Conservation (phyloP, 2,888 invertebrate genomes). For the Monochamus alternatus region DNA sequence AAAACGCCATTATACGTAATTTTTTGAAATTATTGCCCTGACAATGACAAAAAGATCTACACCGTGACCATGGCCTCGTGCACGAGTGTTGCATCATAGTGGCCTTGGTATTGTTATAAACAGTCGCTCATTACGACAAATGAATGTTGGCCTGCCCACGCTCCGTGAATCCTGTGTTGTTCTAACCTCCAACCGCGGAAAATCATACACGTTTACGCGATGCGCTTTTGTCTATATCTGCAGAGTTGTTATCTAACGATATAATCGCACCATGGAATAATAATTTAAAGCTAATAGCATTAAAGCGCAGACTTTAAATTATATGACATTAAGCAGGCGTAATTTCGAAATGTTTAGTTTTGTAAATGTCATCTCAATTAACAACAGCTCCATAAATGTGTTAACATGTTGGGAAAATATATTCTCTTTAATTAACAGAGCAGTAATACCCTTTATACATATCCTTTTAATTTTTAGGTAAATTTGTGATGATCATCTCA, state of each 20-base stretch:
- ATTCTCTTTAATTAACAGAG: no score
- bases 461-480: no score
- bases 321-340: background rate
- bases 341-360: background rate
- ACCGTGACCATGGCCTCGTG: constrained; percentile 56
- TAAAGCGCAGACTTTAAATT: background rate
- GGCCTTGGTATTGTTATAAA: constrained; percentile 58
- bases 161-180: constrained; percentile 49
- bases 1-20: background rate
- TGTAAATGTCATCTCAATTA: no score
- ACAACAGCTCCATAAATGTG: no score
- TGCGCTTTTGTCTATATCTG: background rate
- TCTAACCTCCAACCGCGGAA: constrained; percentile 19
- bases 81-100: constrained; percentile 58
- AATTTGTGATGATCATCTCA: no score
- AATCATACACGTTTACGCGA: constrained; percentile 9
- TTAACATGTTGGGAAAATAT: no score
- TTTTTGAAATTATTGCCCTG: constrained; percentile 41
- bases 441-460: no score
- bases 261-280: background rate
- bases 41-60: constrained; percentile 49
- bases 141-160: constrained; percentile 50
- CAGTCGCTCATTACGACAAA: constrained; percentile 50
- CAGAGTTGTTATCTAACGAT: background rate
- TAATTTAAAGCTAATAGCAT: background rate